Evolutionary conservation across 2,888 invertebrate species (phyloP).

Genomic region (Drosophila anomalata): DNA sequence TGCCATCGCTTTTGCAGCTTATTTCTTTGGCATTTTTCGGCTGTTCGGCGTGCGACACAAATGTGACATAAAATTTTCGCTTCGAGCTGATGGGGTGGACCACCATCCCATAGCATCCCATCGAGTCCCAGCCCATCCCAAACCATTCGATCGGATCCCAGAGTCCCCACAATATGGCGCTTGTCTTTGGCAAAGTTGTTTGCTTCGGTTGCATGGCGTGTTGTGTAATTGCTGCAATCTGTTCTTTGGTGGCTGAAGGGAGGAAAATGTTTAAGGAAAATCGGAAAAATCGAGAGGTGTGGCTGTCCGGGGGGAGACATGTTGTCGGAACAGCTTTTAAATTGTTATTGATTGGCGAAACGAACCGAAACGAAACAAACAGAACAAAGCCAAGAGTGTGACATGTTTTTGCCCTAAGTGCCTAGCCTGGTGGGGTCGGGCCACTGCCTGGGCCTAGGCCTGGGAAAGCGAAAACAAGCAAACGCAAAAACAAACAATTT

Average conservation of each 20-base stretch:
- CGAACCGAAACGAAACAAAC: slow-evolving; percentile 40
- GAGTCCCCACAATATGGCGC: slow-evolving; percentile 63
- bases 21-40: slow-evolving; percentile 77
- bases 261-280: slow-evolving; percentile 15
- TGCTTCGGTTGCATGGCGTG: slow-evolving; percentile 64
- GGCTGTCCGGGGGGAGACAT: slow-evolving; percentile 54
- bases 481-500: slow-evolving; percentile 70
- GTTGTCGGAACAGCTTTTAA: slow-evolving; percentile 78
- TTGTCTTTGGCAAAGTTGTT: slow-evolving; percentile 54
- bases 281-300: slow-evolving; percentile 44
- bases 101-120: slow-evolving; percentile 17
- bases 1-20: slow-evolving; percentile 64
- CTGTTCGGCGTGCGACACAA: slow-evolving; percentile 69
- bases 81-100: slow-evolving; percentile 48
- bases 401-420: slow-evolving; percentile 53
- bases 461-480: slow-evolving; percentile 31
- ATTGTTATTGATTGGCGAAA: slow-evolving; percentile 74
- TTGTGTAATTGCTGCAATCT: slow-evolving; percentile 79
- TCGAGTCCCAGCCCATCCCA: not conserved
- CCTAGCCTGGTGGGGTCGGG: slow-evolving; percentile 6
- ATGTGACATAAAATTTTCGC: slow-evolving; percentile 73
- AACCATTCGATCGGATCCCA: slow-evolving; percentile 19
- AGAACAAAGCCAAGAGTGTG: slow-evolving; percentile 41
- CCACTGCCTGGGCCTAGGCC: not conserved
- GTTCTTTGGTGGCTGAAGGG: slow-evolving; percentile 34